Base-by-base conservation (phyloP, 2,113 vertebrate genomes). In the Cromileptes altivelis region DNA sequence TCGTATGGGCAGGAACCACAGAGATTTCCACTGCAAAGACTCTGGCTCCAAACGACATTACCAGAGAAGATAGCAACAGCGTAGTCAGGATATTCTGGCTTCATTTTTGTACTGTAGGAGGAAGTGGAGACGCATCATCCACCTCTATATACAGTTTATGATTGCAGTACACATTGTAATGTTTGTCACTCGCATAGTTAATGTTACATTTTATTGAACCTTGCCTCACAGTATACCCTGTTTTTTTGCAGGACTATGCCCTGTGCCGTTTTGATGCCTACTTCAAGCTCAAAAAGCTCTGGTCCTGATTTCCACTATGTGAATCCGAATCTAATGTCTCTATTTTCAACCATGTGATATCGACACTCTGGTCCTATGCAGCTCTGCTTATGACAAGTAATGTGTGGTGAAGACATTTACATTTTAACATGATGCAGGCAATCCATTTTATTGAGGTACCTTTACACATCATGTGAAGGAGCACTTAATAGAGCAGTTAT, bases 251-350 rank as follows among this genome's bases (percentile, higher is more conserved):
- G 97, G 97, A 98, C 75, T 98, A 98, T 1, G 97, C 97, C 2
- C 95, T 96, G 89, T 95, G 94, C 84, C 96, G 97, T 4, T 98
- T 99, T 80, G 95, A 97, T 76, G 95, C 95, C 37, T 98, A 99
- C 91, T 97, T 95, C 87, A 95, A 95, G 84, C 95, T 94, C 73
- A 96, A 96, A 67, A 95, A 93, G 77, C 90, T 92, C 18, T 92
- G 92, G 73, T 85, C 90, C 68, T 95, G 79, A 93, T 75, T 61
- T 21, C 64, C 64, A 49, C 4, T 14, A 10, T 42, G 23, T 52
- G 52, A 1, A 58, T 67, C 33, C 21, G 53, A 69, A 42, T 71
- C 33, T 60, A 30, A 50, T 7, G 42, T 55, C 30, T 75, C 14
- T 19, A 58, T 23, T 56, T 37, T 50, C 27, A 68, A 6, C 52